Percentiles rank a stretch among this genome's conserved stretches.
phyloP scores from a whole-genome alignment of 1,140 invertebrate genomes.

The Probaryconus sp. region DNA sequence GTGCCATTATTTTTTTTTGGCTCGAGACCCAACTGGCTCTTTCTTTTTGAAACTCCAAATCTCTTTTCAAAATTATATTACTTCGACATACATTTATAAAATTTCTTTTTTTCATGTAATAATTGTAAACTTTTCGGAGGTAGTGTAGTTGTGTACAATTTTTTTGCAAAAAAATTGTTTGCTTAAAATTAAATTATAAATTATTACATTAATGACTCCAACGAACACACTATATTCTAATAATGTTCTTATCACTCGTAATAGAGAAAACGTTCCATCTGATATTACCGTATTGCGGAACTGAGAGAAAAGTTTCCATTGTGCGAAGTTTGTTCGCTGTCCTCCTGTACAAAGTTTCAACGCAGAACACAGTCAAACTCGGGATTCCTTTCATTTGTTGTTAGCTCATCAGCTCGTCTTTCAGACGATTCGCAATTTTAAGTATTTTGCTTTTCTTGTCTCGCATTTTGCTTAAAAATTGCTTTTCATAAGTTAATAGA shows the following conservation, averaged over 20 bases:
- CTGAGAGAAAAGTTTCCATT: slow-evolving; percentile 6
- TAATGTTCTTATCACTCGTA: slow-evolving; percentile 4
- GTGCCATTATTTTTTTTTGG: too few species aligned
- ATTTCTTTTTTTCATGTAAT: too few species aligned
- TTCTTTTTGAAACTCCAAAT: too few species aligned
- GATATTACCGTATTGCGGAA: not conserved
- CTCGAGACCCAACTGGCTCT: too few species aligned
- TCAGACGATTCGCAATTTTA: not conserved
- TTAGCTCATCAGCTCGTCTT: not conserved
- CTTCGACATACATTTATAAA: too few species aligned
- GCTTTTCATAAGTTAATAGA: slow-evolving; percentile 64
- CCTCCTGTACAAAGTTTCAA: not conserved
- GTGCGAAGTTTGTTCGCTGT: slow-evolving; percentile 9
- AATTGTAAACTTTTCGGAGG: not conserved
- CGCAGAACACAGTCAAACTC: not conserved
- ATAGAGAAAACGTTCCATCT: not conserved
- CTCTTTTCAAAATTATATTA: too few species aligned
- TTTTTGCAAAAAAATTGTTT: not conserved
- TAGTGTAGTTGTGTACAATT: not conserved
- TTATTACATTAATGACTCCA: slow-evolving; percentile 59
- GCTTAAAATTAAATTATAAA: too few species aligned
- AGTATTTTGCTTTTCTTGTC: not conserved
- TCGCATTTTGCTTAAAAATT: not conserved
- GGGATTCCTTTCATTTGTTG: slow-evolving; percentile 2
- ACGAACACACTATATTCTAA: slow-evolving; percentile 20